Evolutionary conservation across 2,113 vertebrate genomes (phyloP), one percentile per base, ranked within the genome.

Genomic region (Dromaius novaehollandiae): DNA sequence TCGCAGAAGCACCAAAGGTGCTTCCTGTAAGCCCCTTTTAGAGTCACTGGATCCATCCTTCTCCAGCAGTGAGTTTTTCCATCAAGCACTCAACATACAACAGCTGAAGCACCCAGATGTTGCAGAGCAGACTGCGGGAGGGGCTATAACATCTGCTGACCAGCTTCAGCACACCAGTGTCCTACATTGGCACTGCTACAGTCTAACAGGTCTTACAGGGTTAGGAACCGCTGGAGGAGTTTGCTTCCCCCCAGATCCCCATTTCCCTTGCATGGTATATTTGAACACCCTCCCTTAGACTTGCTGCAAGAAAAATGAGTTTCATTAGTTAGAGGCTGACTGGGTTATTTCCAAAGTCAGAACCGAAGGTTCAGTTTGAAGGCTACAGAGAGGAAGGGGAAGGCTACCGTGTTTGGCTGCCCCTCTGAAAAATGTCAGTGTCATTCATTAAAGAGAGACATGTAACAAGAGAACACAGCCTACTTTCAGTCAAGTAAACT

Each of bases 301-400:
- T 63, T 68, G 66, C 66, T 14, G 25, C 25, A 61, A 68, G 68
- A 69, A 42, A 81, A 94, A 79, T 48, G 22, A 79, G 10, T 77
- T 75, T 56, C 46, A 71, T 82, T 80, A 91, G 19, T 36, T 87
- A 73, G 63, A 79, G 44, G 48, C 28, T 96, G 93, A 93, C 28
- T 30, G 68, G 56, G 66, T 85, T 77, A 89, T 80, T 91, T 82
- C 85, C 82, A 58, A 83, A 93, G 70, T 48, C 63, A 93, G 58
- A 85, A 91, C 5, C 11, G 46, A 24, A 89, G 11, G 9, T 87
- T 93, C 40, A 46, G 13, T 81, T 74, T 84, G 73, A 83, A 83
- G 55, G 32, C 44, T 80, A 56, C 17, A n/a, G 40, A 68, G 40
- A 68, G 82, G 76, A 92, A 66, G 63, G n/a, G 25, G 55, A 90